Percentiles rank a stretch among this genome's conserved stretches.
These are phyloP conservation scores for Alaudala cheleensis DNA, from an alignment of 2,113 vertebrate species.

Conservation along the genomic window DNA sequence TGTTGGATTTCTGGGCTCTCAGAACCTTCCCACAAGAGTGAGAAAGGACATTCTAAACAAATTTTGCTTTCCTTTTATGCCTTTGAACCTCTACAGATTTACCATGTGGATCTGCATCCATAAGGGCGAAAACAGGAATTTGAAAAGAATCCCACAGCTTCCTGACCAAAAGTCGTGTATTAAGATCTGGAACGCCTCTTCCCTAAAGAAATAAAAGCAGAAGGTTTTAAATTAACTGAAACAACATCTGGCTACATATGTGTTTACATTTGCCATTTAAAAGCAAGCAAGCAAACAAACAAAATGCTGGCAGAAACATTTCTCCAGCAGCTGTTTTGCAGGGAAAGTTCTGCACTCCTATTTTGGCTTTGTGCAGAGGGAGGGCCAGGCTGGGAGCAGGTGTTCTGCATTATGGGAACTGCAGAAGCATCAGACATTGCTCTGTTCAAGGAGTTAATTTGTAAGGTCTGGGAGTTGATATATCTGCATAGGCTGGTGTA, in stretches of 20 bases:
- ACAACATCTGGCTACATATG: background rate
- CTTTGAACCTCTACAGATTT: slow-evolving; percentile 22
- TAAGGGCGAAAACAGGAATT: slow-evolving; percentile 86
- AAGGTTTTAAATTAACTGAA: background rate
- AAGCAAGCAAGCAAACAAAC: background rate
- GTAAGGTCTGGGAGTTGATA: background rate
- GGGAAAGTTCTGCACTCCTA: background rate
- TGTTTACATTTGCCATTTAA: background rate
- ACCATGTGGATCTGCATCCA: slow-evolving; percentile 96
- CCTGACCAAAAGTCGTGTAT: slow-evolving; percentile 90
- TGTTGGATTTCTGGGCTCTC: background rate
- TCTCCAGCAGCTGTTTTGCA: slow-evolving; percentile 1
- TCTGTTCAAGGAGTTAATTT: background rate
- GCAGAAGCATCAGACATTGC: background rate
- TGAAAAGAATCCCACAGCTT: slow-evolving; percentile 90
- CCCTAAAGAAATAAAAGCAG: slow-evolving; percentile 77
- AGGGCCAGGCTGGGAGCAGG: background rate
- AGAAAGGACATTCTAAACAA: background rate
- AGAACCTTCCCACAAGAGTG: background rate
- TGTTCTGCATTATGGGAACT: background rate
- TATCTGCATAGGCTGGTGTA: background rate
- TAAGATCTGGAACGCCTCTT: slow-evolving; percentile 94
- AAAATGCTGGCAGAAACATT: background rate
- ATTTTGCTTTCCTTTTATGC: background rate
- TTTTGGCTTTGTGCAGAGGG: background rate